Evolutionary conservation across 2,113 vertebrate species (phyloP).

Genomic region (Anoura caudifer): DNA sequence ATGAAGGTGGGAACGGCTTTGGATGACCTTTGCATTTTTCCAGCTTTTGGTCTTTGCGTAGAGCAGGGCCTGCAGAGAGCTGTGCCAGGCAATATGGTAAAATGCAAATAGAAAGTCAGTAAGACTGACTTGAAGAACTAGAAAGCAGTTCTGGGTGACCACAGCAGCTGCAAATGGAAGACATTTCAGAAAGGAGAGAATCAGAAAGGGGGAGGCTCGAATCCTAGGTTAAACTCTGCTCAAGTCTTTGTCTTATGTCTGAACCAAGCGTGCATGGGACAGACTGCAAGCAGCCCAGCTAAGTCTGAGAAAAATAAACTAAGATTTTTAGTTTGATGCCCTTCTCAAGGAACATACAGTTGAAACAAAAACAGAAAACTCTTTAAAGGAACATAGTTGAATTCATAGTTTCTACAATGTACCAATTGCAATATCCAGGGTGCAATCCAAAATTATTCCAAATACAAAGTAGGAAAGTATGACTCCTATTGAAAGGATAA

Average conservation of each 20-base stretch:
- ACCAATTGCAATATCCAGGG: neutral
- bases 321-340: neutral
- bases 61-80: neutral
- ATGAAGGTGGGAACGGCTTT: neutral
- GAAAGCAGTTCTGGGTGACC: neutral
- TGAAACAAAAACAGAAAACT: neutral
- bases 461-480: neutral
- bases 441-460: neutral
- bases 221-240: neutral
- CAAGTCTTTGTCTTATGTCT: neutral
- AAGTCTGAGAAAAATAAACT: neutral
- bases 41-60: neutral
- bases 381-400: neutral
- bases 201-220: neutral
- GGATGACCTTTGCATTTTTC: neutral
- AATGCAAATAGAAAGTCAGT: neutral
- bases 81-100: neutral
- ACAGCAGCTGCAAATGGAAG: neutral
- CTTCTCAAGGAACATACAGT: neutral
- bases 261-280: neutral
- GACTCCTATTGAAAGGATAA: neutral
- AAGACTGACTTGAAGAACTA: neutral
- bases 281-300: neutral
- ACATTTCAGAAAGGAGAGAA: neutral
- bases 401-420: neutral